Evolutionary conservation across 1,140 invertebrate species (phyloP), one percentile per base, ranked within the genome.

Genomic region (Orius insidiosus): DNA sequence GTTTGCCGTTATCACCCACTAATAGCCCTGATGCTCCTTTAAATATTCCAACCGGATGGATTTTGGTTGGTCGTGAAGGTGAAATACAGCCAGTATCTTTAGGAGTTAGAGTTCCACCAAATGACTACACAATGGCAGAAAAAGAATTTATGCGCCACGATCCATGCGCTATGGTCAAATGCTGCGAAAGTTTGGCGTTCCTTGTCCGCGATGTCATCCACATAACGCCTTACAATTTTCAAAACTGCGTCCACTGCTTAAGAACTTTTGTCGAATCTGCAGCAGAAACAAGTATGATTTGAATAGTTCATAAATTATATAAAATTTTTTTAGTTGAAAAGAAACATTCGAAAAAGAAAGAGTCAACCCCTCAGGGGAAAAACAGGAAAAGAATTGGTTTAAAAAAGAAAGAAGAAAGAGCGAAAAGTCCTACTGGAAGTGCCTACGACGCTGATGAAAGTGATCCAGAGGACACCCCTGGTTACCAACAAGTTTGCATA

Each of bases 181-280:
- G 85, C 55, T 86, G 83, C 59, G 92, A 97, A 56, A 90, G 86
- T 46, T 64, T 98, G 4, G 80, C 84, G 1, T 94, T 97, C 60
- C 70, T 98, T 16, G 84, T 97, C 1, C 68, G 92, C 44, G 94
- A 98, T 64, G 84, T 90, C 18, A 90, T 87, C 15, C 92, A 97
- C 59, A 87, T 98, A 9, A 97, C 92, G 3, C 90, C 90, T 0
- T 85, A 90, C 58, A 92, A 90, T 61, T 87, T 89, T 55, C 78
- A 85, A 52, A 68, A 82, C 33, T 93, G 89, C 59, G 84, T 97
- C 2, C 78, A 84, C 46, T 88, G 88, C 55, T 80, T 96, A 38
- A 67, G 92, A 30, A 82, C 86, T 3, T 94, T 97, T 66, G 89
- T 93, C 0, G 85, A 94, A 55, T 92, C 92, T 3, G 38, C 44